Conservation (phyloP, 2,113 vertebrate genomes). For the Eulemur macaco region DNA sequence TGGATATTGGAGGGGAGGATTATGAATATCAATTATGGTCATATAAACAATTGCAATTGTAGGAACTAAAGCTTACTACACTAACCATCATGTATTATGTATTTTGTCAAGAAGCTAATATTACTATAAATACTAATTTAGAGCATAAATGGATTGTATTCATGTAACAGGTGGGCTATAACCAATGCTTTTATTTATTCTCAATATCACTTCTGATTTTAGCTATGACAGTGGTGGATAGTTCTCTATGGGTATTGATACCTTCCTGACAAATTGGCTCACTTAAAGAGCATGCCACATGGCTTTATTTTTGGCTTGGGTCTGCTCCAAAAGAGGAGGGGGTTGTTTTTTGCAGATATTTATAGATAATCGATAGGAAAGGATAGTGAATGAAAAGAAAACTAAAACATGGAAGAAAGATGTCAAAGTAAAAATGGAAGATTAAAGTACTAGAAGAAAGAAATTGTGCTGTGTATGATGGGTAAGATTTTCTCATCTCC, state of each 20-base stretch:
- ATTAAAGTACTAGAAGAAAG: not conserved
- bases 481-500: not conserved
- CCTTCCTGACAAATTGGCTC: not conserved
- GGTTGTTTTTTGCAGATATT: not conserved
- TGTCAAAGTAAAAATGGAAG: not conserved
- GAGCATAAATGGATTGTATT: not conserved
- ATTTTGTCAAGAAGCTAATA: not conserved
- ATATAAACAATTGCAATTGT: not conserved
- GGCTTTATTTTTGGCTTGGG: not conserved
- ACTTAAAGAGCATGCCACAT: not conserved
- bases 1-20: not conserved
- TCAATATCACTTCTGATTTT: not conserved
- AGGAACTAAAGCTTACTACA: not conserved
- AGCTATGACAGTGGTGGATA: not conserved
- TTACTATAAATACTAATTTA: not conserved
- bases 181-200: not conserved
- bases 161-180: not conserved
- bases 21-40: not conserved
- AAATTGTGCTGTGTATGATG: not conserved
- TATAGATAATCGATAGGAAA: not conserved
- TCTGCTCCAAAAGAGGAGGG: not conserved
- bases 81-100: not conserved
- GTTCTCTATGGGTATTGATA: not conserved
- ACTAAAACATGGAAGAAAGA: not conserved
- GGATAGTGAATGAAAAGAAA: not conserved